phyloP scores from a whole-genome alignment of 2,888 invertebrate genomes.

The Stenotaenia linearis region DNA sequence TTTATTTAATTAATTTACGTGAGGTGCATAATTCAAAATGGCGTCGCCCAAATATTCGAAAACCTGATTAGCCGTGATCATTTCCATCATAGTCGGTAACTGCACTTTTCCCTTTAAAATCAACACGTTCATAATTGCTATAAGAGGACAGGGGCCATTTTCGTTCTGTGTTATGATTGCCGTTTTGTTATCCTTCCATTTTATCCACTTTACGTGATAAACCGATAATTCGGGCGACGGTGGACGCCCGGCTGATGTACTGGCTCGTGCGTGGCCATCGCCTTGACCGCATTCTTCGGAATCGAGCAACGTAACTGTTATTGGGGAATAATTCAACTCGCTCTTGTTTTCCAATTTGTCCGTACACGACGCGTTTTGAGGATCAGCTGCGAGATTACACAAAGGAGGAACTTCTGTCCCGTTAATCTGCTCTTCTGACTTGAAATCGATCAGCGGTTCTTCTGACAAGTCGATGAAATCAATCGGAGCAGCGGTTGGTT shows the following conservation, averaged over 20 bases:
- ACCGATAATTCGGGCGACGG: conserved; percentile 41
- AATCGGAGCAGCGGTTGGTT: background rate
- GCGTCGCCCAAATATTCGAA: conserved; percentile 52
- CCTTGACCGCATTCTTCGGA: background rate
- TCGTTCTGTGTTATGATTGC: conserved; percentile 55
- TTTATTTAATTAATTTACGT: conserved; percentile 41
- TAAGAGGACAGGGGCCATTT: conserved; percentile 57
- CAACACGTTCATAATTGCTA: conserved; percentile 55
- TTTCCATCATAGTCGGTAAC: conserved; percentile 47
- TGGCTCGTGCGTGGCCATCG: background rate
- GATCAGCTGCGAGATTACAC: background rate
- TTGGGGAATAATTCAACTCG: background rate
- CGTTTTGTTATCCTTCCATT: conserved; percentile 45
- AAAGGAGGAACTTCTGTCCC: background rate
- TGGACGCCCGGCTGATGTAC: conserved; percentile 40
- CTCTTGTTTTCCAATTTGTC: background rate
- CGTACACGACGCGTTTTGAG: background rate
- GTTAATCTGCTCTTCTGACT: background rate
- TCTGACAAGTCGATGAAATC: background rate
- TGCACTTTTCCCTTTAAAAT: conserved; percentile 50
- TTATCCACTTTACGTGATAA: conserved; percentile 54
- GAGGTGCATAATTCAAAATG: conserved; percentile 49
- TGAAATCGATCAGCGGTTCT: background rate
- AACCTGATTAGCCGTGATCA: conserved; percentile 51
- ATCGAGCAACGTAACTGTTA: background rate